These are phyloP conservation scores for Schizothorax lantsangensis DNA, from an alignment of 2,797 vertebrate genomes.

Conservation along the genomic window DNA sequence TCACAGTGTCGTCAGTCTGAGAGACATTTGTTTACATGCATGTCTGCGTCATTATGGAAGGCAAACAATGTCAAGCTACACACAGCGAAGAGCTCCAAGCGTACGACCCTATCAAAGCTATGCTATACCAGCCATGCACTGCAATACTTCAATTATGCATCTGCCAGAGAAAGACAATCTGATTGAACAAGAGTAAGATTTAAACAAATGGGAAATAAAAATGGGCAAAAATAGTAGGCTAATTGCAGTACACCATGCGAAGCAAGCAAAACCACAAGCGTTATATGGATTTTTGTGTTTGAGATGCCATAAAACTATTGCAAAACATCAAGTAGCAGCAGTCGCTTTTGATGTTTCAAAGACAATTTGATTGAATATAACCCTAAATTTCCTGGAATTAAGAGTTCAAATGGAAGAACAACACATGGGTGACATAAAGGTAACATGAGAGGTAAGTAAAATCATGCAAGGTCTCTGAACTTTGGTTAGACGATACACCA, in stretches of 20 bases:
- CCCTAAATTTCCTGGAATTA: slow-evolving; percentile 12
- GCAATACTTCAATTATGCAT: slow-evolving; percentile 3
- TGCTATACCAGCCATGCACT: slow-evolving; percentile 19
- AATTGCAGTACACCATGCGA: neutral
- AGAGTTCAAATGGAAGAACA: neutral
- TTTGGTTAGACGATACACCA: neutral
- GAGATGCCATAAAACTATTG: neutral
- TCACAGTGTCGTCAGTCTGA: slow-evolving; percentile 29
- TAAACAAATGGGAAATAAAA: neutral
- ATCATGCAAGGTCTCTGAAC: slow-evolving; percentile 28
- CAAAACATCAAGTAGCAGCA: slow-evolving; percentile 55
- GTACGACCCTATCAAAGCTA: slow-evolving; percentile 5
- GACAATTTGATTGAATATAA: neutral
- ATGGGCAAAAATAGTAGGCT: neutral
- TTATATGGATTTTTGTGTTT: slow-evolving; percentile 25
- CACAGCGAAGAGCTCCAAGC: slow-evolving; percentile 9
- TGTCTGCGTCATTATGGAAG: slow-evolving; percentile 14
- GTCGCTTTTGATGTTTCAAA: slow-evolving; percentile 47
- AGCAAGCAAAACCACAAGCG: slow-evolving; percentile 27
- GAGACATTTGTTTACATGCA: slow-evolving; percentile 10
- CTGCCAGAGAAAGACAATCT: neutral
- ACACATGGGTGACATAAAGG: neutral
- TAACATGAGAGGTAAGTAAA: neutral
- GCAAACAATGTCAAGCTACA: neutral
- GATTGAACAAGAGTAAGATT: neutral